A percentile compares a stretch with the other conserved stretches of the same genome.
phyloP scores from a whole-genome alignment of 2,113 vertebrate genomes.

The Budorcas taxicolor region DNA sequence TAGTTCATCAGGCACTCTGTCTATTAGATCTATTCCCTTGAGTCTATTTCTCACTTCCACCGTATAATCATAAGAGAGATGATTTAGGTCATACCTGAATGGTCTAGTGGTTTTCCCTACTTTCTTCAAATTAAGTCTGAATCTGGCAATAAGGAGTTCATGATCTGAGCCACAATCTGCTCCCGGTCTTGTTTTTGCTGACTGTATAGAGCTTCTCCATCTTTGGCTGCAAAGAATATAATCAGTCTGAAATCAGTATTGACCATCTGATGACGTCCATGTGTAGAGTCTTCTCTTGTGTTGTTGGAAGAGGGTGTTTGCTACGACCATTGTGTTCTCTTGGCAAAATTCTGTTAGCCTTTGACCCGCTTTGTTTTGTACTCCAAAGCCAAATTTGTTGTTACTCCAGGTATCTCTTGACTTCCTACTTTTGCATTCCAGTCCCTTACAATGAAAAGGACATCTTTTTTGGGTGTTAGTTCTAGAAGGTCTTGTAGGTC shows the following conservation, averaged over 20 bases:
- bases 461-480: background rate
- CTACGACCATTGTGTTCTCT: background rate
- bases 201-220: background rate
- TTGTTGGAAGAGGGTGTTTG: background rate
- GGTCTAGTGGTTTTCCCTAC: background rate
- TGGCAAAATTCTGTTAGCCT: background rate
- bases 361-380: fast-evolving
- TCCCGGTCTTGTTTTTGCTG: background rate
- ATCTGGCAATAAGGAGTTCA: background rate
- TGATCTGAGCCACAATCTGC: background rate
- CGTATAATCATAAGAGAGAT: background rate
- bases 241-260: background rate
- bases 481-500: background rate
- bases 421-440: background rate
- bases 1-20: background rate
- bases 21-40: background rate
- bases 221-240: background rate
- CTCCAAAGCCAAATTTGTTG: background rate
- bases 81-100: background rate
- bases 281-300: background rate
- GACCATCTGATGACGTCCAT: background rate
- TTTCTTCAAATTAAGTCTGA: background rate
- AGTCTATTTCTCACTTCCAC: background rate
- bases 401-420: background rate
- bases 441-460: background rate